phyloP scores from a whole-genome alignment of 2,113 vertebrate genomes.

The Fregata magnificens region DNA sequence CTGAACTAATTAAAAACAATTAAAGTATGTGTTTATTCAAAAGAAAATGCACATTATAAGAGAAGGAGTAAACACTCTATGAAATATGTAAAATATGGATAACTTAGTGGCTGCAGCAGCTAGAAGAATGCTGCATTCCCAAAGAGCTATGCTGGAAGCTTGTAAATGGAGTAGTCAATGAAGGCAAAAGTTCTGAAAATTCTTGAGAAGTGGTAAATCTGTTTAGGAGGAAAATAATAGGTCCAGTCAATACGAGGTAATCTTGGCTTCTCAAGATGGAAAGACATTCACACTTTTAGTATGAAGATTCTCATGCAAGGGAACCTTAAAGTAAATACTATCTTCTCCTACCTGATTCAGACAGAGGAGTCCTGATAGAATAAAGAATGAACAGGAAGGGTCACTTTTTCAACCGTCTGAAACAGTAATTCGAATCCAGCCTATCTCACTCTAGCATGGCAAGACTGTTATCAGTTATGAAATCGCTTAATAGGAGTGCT shows the following conservation, averaged over 20 bases:
- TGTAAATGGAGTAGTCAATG: neutral
- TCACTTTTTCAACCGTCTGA: neutral
- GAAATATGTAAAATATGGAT: neutral
- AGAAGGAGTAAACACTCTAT: neutral
- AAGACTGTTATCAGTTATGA: neutral
- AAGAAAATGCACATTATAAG: neutral
- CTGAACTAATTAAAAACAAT: neutral
- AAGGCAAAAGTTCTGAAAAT: neutral
- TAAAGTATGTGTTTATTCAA: neutral
- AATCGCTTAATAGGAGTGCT: conserved; percentile 1
- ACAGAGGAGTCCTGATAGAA: neutral
- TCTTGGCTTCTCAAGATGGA: neutral
- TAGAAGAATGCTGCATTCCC: neutral
- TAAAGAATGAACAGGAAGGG: neutral
- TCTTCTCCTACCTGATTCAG: neutral
- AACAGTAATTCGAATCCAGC: neutral
- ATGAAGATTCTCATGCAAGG: neutral
- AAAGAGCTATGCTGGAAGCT: neutral
- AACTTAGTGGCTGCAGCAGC: neutral
- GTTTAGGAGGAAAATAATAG: neutral
- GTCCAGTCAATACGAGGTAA: neutral
- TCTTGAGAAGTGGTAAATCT: neutral
- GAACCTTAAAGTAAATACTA: neutral
- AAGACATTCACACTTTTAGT: neutral
- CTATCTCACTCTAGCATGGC: neutral